These are phyloP conservation scores for Conus betulinus DNA, from an alignment of 1,140 invertebrate species.

Conservation along the genomic window DNA sequence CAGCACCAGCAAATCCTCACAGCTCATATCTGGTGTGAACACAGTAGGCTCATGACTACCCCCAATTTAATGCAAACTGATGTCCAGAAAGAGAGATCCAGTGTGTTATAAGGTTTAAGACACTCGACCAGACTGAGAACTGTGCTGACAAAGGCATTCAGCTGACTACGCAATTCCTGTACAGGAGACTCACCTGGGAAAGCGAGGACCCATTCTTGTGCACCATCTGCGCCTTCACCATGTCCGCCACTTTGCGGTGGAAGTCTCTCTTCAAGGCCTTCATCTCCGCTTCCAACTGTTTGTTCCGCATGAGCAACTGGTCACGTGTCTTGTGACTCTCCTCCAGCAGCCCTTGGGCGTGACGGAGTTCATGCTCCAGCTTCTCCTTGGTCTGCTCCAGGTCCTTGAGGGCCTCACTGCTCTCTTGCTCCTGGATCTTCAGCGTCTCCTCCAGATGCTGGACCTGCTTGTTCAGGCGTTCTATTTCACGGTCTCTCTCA, in stretches of 20 bases:
- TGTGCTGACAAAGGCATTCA: too few relatives aligned
- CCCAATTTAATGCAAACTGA: too few relatives aligned
- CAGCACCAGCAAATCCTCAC: too few relatives aligned
- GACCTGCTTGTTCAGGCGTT: slow-evolving; percentile 54
- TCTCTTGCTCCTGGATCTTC: slow-evolving; percentile 50
- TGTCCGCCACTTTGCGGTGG: slow-evolving; percentile 61
- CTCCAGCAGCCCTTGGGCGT: slow-evolving; percentile 63
- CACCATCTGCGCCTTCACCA: slow-evolving; percentile 53
- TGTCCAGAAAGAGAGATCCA: too few relatives aligned
- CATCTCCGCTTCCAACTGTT: slow-evolving; percentile 67
- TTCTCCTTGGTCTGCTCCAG: slow-evolving; percentile 60
- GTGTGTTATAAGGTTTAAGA: too few relatives aligned
- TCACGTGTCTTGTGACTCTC: slow-evolving; percentile 62
- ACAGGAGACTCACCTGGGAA: slow-evolving; percentile 36
- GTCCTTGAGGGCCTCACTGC: slow-evolving; percentile 51
- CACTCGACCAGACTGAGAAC: too few relatives aligned
- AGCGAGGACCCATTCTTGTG: slow-evolving; percentile 26
- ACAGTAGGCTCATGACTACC: too few relatives aligned
- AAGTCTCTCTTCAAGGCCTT: slow-evolving; percentile 64
- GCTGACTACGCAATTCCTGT: too few relatives aligned
- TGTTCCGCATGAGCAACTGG: slow-evolving; percentile 55
- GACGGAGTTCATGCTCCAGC: slow-evolving; percentile 60
- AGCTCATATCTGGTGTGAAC: too few relatives aligned
- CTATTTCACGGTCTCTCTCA: slow-evolving; percentile 62
- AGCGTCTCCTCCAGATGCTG: slow-evolving; percentile 57